Percentiles rank a stretch among this genome's conserved stretches.
These are phyloP conservation scores for Sylvietta virens DNA, from an alignment of 2,113 vertebrate genomes.

Conservation along the genomic window DNA sequence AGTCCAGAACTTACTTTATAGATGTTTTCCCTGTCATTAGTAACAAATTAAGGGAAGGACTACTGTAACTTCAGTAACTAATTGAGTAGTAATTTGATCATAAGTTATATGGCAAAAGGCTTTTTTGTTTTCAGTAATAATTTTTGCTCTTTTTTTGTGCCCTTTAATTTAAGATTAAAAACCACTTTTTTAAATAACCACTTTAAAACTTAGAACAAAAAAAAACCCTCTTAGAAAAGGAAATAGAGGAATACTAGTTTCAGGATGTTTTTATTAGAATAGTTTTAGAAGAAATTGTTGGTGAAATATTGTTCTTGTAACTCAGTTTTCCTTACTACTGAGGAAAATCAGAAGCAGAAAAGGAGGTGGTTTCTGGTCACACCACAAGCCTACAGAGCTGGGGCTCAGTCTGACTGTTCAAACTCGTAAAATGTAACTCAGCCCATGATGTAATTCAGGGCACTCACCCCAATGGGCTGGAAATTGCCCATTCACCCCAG, in stretches of 20 bases:
- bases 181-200: background rate
- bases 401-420: background rate
- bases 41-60: background rate
- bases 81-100: background rate
- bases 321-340: slow-evolving; percentile 48
- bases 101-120: background rate
- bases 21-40: background rate
- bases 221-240: background rate
- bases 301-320: slow-evolving; percentile 54
- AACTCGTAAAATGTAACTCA: background rate
- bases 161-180: background rate
- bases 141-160: background rate
- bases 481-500: accelerated
- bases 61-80: background rate
- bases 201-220: background rate
- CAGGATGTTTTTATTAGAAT: slow-evolving; percentile 54
- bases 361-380: slow-evolving; percentile 55
- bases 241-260: background rate
- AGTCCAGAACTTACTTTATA: background rate
- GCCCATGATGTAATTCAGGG: background rate
- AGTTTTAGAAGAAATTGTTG: slow-evolving; percentile 47
- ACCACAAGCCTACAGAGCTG: slow-evolving; percentile 22
- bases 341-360: slow-evolving; percentile 63
- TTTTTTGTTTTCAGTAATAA: background rate
- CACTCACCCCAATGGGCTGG: background rate